phyloP scores from a whole-genome alignment of 2,113 vertebrate genomes.

The human (Homo sapiens) region GRCh38 chr12:43406501-43407000 shows the following conservation, averaged over 20 bases:
- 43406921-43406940: constrained; percentile 36
- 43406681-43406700: neutral
- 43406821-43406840: neutral
- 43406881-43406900: neutral
- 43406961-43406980: neutral
- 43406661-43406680: neutral
- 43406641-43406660: neutral
- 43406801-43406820: neutral
- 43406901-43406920: neutral
- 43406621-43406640: neutral
- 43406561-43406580: neutral
- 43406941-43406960: constrained; percentile 43
- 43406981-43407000: constrained; percentile 41
- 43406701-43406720: neutral
- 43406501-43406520: neutral
- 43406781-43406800: neutral
- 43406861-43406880: neutral
- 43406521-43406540: neutral
- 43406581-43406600: neutral
- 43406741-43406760: neutral
- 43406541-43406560: neutral
- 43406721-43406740: neutral
- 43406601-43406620: neutral
- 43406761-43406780: neutral
- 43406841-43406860: neutral